These are phyloP conservation scores for Eleginops maclovinus DNA, from an alignment of 2,113 vertebrate genomes.

Conservation along the genomic window DNA sequence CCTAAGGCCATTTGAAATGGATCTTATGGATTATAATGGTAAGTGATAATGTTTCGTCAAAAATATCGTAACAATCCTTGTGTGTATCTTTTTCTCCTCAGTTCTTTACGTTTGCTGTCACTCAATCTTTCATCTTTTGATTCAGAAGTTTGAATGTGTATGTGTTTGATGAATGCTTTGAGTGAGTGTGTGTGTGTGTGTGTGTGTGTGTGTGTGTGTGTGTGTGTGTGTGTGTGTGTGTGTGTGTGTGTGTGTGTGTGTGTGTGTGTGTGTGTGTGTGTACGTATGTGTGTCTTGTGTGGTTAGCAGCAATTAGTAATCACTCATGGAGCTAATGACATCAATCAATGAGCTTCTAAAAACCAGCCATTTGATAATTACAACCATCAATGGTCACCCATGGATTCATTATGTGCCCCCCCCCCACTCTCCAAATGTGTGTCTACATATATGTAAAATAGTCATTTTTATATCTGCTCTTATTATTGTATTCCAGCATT, in stretches of 20 bases:
- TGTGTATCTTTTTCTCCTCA: too few species aligned
- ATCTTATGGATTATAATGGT: constrained; percentile 15
- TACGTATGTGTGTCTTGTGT: constrained; percentile 45
- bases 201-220: constrained; percentile 26
- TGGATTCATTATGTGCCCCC: constrained; percentile 66
- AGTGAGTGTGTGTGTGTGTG: constrained; percentile 35
- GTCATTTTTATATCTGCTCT: not conserved
- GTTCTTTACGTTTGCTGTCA: not conserved
- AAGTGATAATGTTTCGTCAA: not conserved
- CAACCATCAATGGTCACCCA: constrained; percentile 75
- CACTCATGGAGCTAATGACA: constrained; percentile 82
- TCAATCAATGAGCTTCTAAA: constrained; percentile 84
- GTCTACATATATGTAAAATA: constrained; percentile 1
- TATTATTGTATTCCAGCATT: not conserved
- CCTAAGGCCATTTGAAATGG: not conserved
- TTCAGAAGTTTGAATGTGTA: constrained; percentile 22
- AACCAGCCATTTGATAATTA: constrained; percentile 83
- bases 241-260: constrained; percentile 22
- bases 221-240: not conserved
- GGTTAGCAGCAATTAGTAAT: constrained; percentile 80
- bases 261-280: constrained; percentile 29
- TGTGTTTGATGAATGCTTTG: constrained; percentile 21
- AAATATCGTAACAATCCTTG: not conserved
- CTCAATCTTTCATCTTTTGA: not conserved
- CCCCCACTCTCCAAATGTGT: constrained; percentile 1